Evolutionary conservation across 2,888 invertebrate genomes (phyloP).

Genomic region (Brachypalpus laphriformis): DNA sequence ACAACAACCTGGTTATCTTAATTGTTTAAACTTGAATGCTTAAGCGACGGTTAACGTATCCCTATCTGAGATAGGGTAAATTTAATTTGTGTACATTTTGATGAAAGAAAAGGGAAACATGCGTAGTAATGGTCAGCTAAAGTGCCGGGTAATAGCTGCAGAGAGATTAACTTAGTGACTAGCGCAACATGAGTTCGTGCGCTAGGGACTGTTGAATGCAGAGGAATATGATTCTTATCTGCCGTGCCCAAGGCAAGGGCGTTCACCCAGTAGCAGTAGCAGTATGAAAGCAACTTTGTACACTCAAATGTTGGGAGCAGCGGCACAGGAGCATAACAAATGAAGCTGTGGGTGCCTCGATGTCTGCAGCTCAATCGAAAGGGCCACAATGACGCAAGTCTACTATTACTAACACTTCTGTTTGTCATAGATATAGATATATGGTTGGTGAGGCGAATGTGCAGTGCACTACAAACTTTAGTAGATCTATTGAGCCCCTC

Average conservation of each 20-base stretch:
- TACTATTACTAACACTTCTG: too few species aligned
- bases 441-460: too few species aligned
- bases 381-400: too few species aligned
- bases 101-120: constrained; percentile 12
- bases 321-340: too few species aligned
- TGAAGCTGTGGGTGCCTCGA: too few species aligned
- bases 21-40: constrained; percentile 67
- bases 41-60: constrained; percentile 35
- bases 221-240: background rate
- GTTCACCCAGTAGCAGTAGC: background rate
- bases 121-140: constrained; percentile 35
- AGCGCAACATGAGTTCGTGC: background rate
- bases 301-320: too few species aligned
- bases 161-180: constrained; percentile 16
- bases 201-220: background rate
- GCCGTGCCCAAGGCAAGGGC: background rate
- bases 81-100: constrained; percentile 42
- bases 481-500: too few species aligned
- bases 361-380: too few species aligned
- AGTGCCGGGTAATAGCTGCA: constrained; percentile 54
- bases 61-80: constrained; percentile 41
- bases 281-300: too few species aligned
- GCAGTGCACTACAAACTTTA: too few species aligned
- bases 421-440: too few species aligned
- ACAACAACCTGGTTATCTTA: constrained; percentile 55